Evolutionary conservation across 30 jellyfish, hydroid and myxozoan species (phyloP), one percentile per base, ranked within the genome.

Genomic region (Sanderia malayensis): DNA sequence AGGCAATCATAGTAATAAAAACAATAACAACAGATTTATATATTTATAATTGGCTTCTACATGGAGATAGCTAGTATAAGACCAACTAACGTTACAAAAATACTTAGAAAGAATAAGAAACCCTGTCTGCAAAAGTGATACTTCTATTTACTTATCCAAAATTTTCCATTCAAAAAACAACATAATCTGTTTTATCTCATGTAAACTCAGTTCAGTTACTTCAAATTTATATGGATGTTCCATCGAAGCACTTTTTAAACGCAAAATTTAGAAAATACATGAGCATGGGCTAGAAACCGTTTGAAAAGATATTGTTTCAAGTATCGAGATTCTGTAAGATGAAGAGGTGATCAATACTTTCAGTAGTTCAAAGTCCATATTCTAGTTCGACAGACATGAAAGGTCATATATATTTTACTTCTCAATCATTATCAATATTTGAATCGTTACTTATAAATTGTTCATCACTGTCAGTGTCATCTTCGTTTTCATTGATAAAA

Each of bases 371-470:
- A 37, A 37, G 52, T 37, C 6, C 52, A 37, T 13, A 37, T 6
- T 37, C 52, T 37, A 37, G 52, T 37, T 37, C 52, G 52, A 37
- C 52, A 37, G 52, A 37, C 52, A 37, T 37, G 52, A 37, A 37
- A 37, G 6, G 52, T 37, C 52, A 37, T 6, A 37, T 37, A 37
- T 37, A 4, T 37, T 37, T 4, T 37, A 37, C 52, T 37, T 6
- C 52, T 37, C 52, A 37, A 13, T 37, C 52, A 37, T 13, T 37
- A 37, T 37, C 52, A 37, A 37, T 37, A 37, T 37, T 37, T 37
- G 52, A 37, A 37, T 37, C 52, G 13, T 37, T 37, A 37, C 52
- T 37, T 37, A 37, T 37, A 37, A 37, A 37, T 37, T 37, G 52
- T 4, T 37, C 52, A 37, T 37, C 52, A 37, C 13, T 37, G 52